These are phyloP conservation scores for Hyperoplus lanceolatus DNA, from an alignment of 2,797 vertebrate genomes.

Conservation along the genomic window DNA sequence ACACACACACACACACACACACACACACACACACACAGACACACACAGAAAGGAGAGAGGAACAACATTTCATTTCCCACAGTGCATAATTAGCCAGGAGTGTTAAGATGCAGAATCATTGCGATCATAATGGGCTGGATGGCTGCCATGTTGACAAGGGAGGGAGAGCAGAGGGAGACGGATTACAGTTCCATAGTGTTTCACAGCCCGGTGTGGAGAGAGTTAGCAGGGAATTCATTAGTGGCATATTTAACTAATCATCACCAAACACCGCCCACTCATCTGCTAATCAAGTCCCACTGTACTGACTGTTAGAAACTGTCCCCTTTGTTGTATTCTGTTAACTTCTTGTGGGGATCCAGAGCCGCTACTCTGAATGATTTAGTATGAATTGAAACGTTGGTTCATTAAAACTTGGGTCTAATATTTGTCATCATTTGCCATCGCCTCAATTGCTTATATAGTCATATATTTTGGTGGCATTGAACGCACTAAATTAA, in stretches of 20 bases:
- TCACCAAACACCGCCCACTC: conserved; percentile 23
- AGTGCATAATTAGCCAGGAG: conserved; percentile 69
- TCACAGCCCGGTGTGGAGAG: conserved; percentile 14
- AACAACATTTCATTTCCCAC: conserved; percentile 48
- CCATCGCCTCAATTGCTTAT: not conserved
- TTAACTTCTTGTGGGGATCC: not conserved
- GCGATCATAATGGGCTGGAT: conserved; percentile 58
- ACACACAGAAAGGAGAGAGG: conserved; percentile 6
- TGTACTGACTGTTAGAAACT: not conserved
- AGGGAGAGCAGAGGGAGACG: conserved; percentile 38
- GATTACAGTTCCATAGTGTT: conserved; percentile 42
- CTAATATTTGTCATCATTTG: not conserved
- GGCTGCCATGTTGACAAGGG: conserved; percentile 40
- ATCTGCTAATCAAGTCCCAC: conserved; percentile 39
- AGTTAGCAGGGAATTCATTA: conserved; percentile 54
- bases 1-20: conserved; percentile 9
- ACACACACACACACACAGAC: conserved; percentile 4
- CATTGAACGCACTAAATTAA: not conserved
- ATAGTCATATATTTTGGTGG: no score
- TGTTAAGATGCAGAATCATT: conserved; percentile 48
- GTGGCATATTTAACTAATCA: conserved; percentile 46
- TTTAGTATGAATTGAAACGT: not conserved
- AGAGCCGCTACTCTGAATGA: not conserved
- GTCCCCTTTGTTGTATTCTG: not conserved
- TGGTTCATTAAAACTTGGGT: not conserved